These are phyloP conservation scores for Gymnothorax javanicus DNA, from an alignment of 2,797 vertebrate genomes.

Conservation along the genomic window DNA sequence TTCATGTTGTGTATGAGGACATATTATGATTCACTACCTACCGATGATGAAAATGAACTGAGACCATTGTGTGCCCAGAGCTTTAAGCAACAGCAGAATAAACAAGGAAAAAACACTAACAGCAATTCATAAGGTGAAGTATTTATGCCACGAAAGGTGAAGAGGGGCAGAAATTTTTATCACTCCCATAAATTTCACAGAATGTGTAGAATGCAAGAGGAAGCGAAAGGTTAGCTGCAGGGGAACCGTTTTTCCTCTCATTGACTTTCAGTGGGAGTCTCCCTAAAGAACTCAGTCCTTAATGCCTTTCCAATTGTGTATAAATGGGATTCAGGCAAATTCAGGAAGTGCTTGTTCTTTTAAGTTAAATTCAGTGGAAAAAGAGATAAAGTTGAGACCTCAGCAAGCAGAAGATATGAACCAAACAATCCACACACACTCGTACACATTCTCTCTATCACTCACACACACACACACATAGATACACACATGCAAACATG, in stretches of 20 bases:
- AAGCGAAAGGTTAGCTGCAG: neutral
- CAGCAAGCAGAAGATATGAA: neutral
- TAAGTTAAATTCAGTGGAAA: neutral
- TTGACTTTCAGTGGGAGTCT: neutral
- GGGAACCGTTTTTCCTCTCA: neutral
- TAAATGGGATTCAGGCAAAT: neutral
- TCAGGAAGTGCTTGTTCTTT: neutral
- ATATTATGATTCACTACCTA: neutral
- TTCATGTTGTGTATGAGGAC: neutral
- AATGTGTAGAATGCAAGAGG: neutral
- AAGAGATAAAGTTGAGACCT: neutral
- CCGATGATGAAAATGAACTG: neutral
- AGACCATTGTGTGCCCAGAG: neutral
- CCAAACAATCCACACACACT: neutral
- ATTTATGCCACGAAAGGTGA: neutral
- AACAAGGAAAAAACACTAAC: neutral
- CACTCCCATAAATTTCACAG: neutral
- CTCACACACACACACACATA: neutral
- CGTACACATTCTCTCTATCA: too few species aligned
- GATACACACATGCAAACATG: neutral
- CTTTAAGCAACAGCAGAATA: neutral
- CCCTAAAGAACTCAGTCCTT: neutral
- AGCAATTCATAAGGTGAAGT: slow-evolving; percentile 2
- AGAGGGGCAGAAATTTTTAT: neutral
- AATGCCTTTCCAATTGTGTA: neutral